Percentiles rank a stretch among this genome's conserved stretches.
These are phyloP conservation scores for Collichthys lucidus DNA, from an alignment of 2,113 vertebrate species.

Conservation along the genomic window DNA sequence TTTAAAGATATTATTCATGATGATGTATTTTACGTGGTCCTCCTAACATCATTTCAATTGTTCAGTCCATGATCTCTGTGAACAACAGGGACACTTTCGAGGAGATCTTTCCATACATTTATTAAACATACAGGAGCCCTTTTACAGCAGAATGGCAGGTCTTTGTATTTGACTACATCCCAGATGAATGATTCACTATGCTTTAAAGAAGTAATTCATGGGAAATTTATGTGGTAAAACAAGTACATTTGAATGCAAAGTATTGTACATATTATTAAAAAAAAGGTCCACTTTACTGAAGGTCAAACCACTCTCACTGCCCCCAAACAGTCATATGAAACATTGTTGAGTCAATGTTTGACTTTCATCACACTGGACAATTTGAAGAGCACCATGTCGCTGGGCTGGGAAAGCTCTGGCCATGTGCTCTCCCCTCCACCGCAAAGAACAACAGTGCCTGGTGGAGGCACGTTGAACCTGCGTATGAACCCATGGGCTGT, in stretches of 20 bases:
- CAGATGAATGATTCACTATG: slow-evolving; percentile 57
- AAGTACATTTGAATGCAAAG: slow-evolving; percentile 61
- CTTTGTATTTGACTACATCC: slow-evolving; percentile 52
- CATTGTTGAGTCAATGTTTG: slow-evolving; percentile 57
- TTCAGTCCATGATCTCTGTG: neutral
- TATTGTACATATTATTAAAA: slow-evolving; percentile 75
- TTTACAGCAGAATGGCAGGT: slow-evolving; percentile 33
- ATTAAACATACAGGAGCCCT: slow-evolving; percentile 17
- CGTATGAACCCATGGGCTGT: slow-evolving; percentile 60
- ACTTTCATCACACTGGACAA: slow-evolving; percentile 61
- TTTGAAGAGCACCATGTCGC: slow-evolving; percentile 47
- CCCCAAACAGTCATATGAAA: slow-evolving; percentile 63
- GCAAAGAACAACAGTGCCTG: slow-evolving; percentile 58
- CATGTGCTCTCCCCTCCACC: slow-evolving; percentile 35
- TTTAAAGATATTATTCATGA: slow-evolving; percentile 15
- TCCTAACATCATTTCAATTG: slow-evolving; percentile 4
- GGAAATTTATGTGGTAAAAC: slow-evolving; percentile 34
- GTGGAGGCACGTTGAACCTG: slow-evolving; percentile 64
- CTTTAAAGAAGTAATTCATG: slow-evolving; percentile 62
- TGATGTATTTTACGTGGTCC: neutral
- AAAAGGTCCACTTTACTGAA: slow-evolving; percentile 58
- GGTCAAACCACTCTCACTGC: slow-evolving; percentile 75
- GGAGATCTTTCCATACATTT: neutral
- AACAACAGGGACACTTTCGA: slow-evolving; percentile 6
- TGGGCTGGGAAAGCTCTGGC: slow-evolving; percentile 38